These are phyloP conservation scores for Heliconius hortense DNA, from an alignment of 2,888 invertebrate genomes.

Conservation along the genomic window DNA sequence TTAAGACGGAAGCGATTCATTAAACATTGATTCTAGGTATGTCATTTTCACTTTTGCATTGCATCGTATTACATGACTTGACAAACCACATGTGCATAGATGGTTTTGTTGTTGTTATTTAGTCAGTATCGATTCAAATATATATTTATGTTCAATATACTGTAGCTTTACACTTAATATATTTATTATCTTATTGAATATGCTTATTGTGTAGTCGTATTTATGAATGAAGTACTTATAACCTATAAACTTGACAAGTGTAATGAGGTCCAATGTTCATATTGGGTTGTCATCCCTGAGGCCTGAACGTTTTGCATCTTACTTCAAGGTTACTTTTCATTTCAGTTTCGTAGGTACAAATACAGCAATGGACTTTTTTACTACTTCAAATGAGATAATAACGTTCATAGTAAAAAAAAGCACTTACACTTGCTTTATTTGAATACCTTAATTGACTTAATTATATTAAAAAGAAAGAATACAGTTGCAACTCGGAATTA, in stretches of 20 bases:
- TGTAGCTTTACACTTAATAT: conserved; percentile 49
- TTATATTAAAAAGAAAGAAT: conserved; percentile 11
- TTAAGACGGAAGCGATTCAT: conserved; percentile 62
- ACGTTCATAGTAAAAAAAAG: background rate
- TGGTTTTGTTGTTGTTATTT: conserved; percentile 74
- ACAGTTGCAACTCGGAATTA: background rate
- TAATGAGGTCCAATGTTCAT: conserved; percentile 73
- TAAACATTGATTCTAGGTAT: conserved; percentile 71
- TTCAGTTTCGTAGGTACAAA: conserved; percentile 18
- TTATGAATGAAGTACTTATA: conserved; percentile 53
- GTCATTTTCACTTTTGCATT: conserved; percentile 73
- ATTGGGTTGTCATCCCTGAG: conserved; percentile 58
- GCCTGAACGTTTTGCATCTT: conserved; percentile 53
- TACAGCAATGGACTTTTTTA: background rate
- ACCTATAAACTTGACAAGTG: conserved; percentile 75
- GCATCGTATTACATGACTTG: conserved; percentile 72
- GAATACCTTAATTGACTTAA: conserved; percentile 12
- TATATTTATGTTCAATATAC: conserved; percentile 63
- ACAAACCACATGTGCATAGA: conserved; percentile 77
- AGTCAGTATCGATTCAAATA: conserved; percentile 62
- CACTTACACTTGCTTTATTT: background rate
- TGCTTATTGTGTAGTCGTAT: conserved; percentile 49
- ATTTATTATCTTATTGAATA: conserved; percentile 47
- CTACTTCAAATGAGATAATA: conserved; percentile 1
- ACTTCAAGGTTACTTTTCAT: conserved; percentile 59